phyloP scores from a whole-genome alignment of 2,113 vertebrate genomes.

The Sminthopsis crassicaudata region DNA sequence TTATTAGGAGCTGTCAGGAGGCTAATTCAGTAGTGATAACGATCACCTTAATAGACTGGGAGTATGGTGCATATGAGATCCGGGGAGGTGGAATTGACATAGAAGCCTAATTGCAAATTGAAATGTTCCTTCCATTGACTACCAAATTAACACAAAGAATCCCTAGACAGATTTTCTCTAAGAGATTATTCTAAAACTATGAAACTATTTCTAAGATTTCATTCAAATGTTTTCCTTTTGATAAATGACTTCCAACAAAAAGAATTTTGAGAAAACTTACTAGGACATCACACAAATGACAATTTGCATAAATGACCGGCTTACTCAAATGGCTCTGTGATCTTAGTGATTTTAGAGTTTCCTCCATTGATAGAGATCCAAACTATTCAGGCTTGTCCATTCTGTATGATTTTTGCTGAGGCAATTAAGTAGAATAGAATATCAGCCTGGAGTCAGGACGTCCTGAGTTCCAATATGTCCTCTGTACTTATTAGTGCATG shows the following conservation, averaged over 20 bases:
- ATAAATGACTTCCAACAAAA: constrained; percentile 36
- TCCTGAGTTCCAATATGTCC: neutral
- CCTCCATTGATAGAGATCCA: neutral
- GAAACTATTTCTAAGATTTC: constrained; percentile 41
- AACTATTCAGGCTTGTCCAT: neutral
- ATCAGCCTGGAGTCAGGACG: neutral
- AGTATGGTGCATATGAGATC: neutral
- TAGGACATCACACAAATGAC: neutral
- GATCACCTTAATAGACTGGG: neutral
- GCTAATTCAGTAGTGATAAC: neutral
- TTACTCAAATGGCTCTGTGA: neutral
- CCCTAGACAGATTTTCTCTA: neutral
- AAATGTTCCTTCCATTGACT: neutral
- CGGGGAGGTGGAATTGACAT: neutral
- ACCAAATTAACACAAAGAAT: neutral
- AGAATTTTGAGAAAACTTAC: neutral
- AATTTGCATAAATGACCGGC: neutral
- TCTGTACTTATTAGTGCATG: neutral
- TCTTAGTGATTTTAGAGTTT: neutral
- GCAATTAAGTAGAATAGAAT: neutral
- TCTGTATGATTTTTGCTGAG: neutral
- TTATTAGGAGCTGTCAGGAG: neutral
- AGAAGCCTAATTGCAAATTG: neutral
- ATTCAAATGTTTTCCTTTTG: constrained; percentile 38
- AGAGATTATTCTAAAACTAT: constrained; percentile 36